These are phyloP conservation scores for Corythoichthys intestinalis DNA, from an alignment of 2,113 vertebrate species.

Conservation along the genomic window DNA sequence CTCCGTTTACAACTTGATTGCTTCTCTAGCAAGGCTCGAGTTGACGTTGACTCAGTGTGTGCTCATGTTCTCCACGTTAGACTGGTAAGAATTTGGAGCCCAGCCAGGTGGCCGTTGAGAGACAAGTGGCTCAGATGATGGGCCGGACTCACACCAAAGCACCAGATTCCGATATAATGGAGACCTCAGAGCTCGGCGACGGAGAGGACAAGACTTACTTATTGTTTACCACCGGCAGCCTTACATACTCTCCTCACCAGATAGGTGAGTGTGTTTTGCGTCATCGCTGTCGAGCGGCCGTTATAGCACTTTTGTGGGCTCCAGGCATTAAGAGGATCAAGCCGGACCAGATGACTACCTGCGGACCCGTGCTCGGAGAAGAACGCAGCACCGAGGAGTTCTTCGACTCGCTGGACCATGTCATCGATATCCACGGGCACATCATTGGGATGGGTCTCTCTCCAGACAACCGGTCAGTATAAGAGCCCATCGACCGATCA, in stretches of 20 bases:
- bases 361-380: constrained; percentile 86
- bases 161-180: constrained; percentile 61
- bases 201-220: constrained; percentile 83
- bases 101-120: constrained; percentile 77
- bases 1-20: no score
- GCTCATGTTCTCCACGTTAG: constrained; percentile 11
- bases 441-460: constrained; percentile 98
- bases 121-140: constrained; percentile 81
- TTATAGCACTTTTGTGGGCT: not conserved
- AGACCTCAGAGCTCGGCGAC: constrained; percentile 42
- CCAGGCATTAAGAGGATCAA: constrained; percentile 91
- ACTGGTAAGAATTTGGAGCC: constrained; percentile 53
- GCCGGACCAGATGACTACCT: constrained; percentile 94
- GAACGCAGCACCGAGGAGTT: constrained; percentile 87
- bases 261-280: constrained; percentile 75
- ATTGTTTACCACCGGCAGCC: constrained; percentile 95
- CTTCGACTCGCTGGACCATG: constrained; percentile 91
- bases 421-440: constrained; percentile 93
- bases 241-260: constrained; percentile 95
- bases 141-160: constrained; percentile 77
- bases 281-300: not conserved
- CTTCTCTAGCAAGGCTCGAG: no score
- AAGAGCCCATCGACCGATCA: no score
- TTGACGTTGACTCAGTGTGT: no score
- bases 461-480: constrained; percentile 87